phyloP scores from a whole-genome alignment of 2,797 vertebrate species.

The Kryptolebias ocellatus region DNA sequence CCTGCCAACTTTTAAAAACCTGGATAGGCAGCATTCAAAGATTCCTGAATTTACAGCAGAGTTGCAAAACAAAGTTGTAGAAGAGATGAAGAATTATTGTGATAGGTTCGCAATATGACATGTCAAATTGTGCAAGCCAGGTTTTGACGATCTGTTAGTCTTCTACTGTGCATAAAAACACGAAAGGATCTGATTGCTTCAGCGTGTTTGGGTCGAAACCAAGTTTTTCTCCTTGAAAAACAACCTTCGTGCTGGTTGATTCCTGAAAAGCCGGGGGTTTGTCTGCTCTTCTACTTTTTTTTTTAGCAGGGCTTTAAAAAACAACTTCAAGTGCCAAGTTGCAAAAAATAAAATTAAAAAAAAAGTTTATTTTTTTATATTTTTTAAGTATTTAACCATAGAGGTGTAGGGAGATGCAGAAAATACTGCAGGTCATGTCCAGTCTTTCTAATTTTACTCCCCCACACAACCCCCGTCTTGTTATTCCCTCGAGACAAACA shows the following conservation, averaged over 20 bases:
- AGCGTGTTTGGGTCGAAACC: constrained; percentile 13
- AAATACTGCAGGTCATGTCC: constrained; percentile 44
- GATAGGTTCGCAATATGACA: constrained; percentile 6
- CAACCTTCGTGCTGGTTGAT: constrained; percentile 52
- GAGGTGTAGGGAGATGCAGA: constrained; percentile 31
- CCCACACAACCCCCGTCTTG: neutral
- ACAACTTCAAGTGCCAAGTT: constrained; percentile 59
- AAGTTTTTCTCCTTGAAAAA: constrained; percentile 5
- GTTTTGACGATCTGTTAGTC: neutral
- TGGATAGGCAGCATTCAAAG: neutral
- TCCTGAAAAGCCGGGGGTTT: constrained; percentile 62
- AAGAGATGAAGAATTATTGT: constrained; percentile 4
- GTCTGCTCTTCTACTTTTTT: constrained; percentile 36
- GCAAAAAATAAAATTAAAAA: neutral
- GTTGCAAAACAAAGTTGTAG: constrained; percentile 3
- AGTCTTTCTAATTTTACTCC: constrained; percentile 17
- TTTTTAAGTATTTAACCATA: constrained; percentile 20
- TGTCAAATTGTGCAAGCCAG: constrained; percentile 1
- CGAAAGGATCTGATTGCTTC: constrained; percentile 9
- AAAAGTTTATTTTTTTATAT: neutral
- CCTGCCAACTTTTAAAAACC: neutral
- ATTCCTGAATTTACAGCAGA: neutral
- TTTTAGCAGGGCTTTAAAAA: constrained; percentile 48
- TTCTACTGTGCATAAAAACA: neutral
- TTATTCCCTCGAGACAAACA: constrained; percentile 53